These are phyloP conservation scores for Xylophagus ater DNA, from an alignment of 2,888 invertebrate species.

Conservation along the genomic window DNA sequence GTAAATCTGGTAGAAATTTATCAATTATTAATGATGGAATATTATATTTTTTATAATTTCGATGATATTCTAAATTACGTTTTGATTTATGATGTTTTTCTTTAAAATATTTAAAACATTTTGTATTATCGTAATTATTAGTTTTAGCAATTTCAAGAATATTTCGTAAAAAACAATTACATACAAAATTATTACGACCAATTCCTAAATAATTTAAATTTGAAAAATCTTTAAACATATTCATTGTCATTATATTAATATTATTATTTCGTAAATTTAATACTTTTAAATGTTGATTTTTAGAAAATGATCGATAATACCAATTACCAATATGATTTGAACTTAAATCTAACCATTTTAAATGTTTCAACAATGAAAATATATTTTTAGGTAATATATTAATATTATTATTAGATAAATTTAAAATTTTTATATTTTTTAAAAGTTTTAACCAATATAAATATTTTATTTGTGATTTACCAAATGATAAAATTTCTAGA, in stretches of 20 bases:
- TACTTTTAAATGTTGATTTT: slow-evolving; percentile 37
- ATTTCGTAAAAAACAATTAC: slow-evolving; percentile 46
- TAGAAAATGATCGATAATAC: slow-evolving; percentile 38
- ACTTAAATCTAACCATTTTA: slow-evolving; percentile 43
- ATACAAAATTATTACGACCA: slow-evolving; percentile 47
- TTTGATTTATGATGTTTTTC: background rate
- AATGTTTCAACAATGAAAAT: slow-evolving; percentile 32
- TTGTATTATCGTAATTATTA: background rate
- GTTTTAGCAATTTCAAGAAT: slow-evolving; percentile 37
- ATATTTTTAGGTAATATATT: slow-evolving; percentile 26
- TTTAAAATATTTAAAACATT: background rate
- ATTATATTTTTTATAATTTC: too few species aligned
- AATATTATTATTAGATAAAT: slow-evolving; percentile 45
- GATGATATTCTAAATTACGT: too few species aligned
- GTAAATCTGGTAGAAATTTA: background rate
- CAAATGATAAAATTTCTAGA: slow-evolving; percentile 41
- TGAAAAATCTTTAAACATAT: slow-evolving; percentile 47
- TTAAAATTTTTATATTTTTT: slow-evolving; percentile 39
- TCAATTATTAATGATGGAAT: slow-evolving; percentile 5
- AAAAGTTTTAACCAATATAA: slow-evolving; percentile 38
- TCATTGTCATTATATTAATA: slow-evolving; percentile 44
- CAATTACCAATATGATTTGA: slow-evolving; percentile 47
- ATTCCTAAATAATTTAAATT: slow-evolving; percentile 42
- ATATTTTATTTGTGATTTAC: slow-evolving; percentile 35
- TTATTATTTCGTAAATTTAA: slow-evolving; percentile 44